Evolutionary conservation across 2,888 invertebrate genomes (phyloP).

Genomic region (Eupeodes latifasciatus): DNA sequence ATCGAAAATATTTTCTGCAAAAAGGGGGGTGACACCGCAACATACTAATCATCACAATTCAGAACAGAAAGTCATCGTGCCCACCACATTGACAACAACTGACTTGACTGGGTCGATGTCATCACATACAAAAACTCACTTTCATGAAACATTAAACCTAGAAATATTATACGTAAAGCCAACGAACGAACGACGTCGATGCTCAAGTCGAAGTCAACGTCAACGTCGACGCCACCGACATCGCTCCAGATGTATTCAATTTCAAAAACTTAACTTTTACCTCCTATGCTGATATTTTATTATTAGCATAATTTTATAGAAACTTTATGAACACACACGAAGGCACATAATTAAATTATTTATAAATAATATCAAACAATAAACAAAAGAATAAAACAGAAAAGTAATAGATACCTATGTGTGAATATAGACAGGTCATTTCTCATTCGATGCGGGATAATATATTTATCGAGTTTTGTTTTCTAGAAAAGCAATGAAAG

Average conservation of each 20-base stretch:
- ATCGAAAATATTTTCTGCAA: background rate
- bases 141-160: conserved; percentile 35
- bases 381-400: background rate
- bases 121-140: conserved; percentile 18
- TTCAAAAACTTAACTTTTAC: conserved; percentile 12
- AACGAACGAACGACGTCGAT: background rate
- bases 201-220: too few relatives aligned
- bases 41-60: background rate
- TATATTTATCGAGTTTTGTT: background rate
- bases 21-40: conserved; percentile 7
- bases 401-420: too few relatives aligned
- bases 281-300: background rate
- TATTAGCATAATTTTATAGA: background rate
- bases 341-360: background rate
- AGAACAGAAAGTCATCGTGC: background rate
- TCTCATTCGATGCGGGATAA: background rate
- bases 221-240: background rate
- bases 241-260: background rate
- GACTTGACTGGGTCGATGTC: conserved; percentile 20
- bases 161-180: background rate
- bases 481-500: background rate
- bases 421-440: background rate
- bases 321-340: background rate
- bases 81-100: background rate
- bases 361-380: background rate